Evolutionary conservation across 2,113 vertebrate species (phyloP).

Genomic region (Engraulis encrasicolus): DNA sequence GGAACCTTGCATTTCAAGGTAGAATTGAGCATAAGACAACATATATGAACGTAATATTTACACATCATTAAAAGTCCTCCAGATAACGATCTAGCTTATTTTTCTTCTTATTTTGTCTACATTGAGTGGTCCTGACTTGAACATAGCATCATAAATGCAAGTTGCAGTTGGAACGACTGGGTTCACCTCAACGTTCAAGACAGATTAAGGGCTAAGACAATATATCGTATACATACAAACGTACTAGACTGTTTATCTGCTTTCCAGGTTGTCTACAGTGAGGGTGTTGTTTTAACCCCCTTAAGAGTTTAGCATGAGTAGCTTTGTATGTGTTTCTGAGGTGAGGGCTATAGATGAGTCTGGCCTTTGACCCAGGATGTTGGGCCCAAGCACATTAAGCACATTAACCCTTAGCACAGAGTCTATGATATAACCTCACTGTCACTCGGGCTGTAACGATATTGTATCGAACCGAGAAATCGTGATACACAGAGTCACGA

Average conservation of each 20-base stretch:
- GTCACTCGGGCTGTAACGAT: too few species aligned
- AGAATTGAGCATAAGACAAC: too few species aligned
- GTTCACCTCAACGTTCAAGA: conserved; percentile 33
- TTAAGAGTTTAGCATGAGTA: background rate
- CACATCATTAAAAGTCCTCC: too few species aligned
- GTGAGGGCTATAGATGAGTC: background rate
- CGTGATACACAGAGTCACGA: too few species aligned
- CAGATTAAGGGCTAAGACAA: conserved; percentile 30
- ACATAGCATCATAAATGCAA: conserved; percentile 30
- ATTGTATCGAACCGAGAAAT: too few species aligned
- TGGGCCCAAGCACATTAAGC: too few species aligned
- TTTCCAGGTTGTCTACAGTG: background rate
- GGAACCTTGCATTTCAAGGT: too few species aligned
- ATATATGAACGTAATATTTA: too few species aligned
- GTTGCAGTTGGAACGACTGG: conserved; percentile 27
- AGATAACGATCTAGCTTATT: too few species aligned
- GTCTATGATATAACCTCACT: too few species aligned
- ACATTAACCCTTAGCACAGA: too few species aligned
- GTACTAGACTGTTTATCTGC: background rate
- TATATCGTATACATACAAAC: conserved; percentile 39
- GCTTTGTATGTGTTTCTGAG: background rate
- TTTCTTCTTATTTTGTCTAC: too few species aligned
- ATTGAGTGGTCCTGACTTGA: conserved; percentile 1
- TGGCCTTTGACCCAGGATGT: background rate
- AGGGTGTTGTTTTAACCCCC: conserved; percentile 8